phyloP scores from a whole-genome alignment of 2,113 vertebrate species.

The Nematolebias whitei region DNA sequence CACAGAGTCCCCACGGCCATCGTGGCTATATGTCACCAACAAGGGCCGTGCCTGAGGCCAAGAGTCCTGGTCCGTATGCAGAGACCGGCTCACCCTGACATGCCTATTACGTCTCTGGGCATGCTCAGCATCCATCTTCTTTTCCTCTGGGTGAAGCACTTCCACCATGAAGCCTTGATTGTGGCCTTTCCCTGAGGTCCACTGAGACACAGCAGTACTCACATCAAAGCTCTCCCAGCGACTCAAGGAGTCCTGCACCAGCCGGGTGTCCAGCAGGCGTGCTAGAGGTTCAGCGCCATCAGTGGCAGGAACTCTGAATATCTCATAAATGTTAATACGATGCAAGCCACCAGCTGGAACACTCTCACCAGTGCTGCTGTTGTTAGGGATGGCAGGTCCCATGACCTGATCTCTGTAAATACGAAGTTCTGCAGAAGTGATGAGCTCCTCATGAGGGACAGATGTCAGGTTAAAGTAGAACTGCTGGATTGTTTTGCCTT shows the following conservation, averaged over 20 bases:
- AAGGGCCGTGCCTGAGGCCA: constrained; percentile 93
- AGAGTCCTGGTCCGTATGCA: constrained; percentile 89
- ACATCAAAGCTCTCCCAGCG: constrained; percentile 98
- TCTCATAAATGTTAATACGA: constrained; percentile 98
- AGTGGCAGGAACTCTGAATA: constrained; percentile 85
- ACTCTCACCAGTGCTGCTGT: constrained; percentile 71
- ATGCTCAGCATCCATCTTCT: constrained; percentile 77
- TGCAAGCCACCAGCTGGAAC: constrained; percentile 83
- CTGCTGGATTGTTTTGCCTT: constrained; percentile 89
- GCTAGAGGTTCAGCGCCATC: constrained; percentile 83
- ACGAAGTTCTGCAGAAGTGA: constrained; percentile 95
- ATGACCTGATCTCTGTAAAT: constrained; percentile 93
- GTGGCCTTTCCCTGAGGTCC: constrained; percentile 88
- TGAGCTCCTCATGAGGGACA: constrained; percentile 89
- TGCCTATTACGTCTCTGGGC: constrained; percentile 84
- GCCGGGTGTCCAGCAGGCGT: constrained; percentile 94
- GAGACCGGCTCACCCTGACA: constrained; percentile 94
- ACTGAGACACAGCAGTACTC: constrained; percentile 90
- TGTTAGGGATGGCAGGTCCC: constrained; percentile 73
- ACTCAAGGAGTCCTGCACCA: constrained; percentile 92
- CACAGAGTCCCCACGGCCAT: constrained; percentile 91
- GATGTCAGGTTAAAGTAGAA: constrained; percentile 98
- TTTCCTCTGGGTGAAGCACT: constrained; percentile 86
- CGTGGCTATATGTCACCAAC: constrained; percentile 94
- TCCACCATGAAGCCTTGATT: constrained; percentile 97